Evolutionary conservation across 2,888 invertebrate species (phyloP).

Genomic region (Drosophila conformis): DNA sequence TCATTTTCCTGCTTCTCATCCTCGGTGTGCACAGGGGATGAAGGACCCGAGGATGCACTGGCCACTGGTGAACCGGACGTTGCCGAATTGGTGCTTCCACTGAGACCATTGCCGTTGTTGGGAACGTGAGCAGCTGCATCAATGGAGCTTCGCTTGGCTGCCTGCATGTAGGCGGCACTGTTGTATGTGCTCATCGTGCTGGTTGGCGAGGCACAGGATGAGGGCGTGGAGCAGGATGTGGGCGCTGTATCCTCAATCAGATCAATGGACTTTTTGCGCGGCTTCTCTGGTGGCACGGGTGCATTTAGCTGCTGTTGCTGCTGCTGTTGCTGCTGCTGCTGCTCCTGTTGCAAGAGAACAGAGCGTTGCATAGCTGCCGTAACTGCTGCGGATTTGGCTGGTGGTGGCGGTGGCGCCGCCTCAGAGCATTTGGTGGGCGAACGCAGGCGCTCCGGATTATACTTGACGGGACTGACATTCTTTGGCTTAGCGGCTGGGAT

Average conservation of each 20-base stretch:
- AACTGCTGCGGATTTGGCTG: conserved; percentile 81
- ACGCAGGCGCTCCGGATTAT: conserved; percentile 81
- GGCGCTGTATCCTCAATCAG: conserved; percentile 78
- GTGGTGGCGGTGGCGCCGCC: conserved; percentile 81
- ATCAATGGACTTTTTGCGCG: conserved; percentile 84
- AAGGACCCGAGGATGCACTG: conserved; percentile 84
- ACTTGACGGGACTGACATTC: conserved; percentile 83
- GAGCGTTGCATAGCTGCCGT: conserved; percentile 81
- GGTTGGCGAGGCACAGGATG: conserved; percentile 70
- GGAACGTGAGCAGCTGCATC: conserved; percentile 49
- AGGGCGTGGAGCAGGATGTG: conserved; percentile 67
- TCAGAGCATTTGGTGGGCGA: conserved; percentile 82
- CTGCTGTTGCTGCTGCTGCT: conserved; percentile 53
- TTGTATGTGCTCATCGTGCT: conserved; percentile 44
- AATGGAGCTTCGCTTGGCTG: conserved; percentile 80
- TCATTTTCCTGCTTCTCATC: conserved; percentile 87
- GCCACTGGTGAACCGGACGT: conserved; percentile 82
- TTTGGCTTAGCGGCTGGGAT: conserved; percentile 84
- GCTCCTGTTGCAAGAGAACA: conserved; percentile 73
- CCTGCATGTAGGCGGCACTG: conserved; percentile 42
- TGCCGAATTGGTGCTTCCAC: conserved; percentile 76
- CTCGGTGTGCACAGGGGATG: conserved; percentile 85
- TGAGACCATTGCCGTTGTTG: conserved; percentile 64
- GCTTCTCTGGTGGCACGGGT: conserved; percentile 82
- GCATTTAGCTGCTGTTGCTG: conserved; percentile 48